Base-by-base conservation (phyloP, 2,888 invertebrate genomes). In the Cantharis flavilabris region DNA sequence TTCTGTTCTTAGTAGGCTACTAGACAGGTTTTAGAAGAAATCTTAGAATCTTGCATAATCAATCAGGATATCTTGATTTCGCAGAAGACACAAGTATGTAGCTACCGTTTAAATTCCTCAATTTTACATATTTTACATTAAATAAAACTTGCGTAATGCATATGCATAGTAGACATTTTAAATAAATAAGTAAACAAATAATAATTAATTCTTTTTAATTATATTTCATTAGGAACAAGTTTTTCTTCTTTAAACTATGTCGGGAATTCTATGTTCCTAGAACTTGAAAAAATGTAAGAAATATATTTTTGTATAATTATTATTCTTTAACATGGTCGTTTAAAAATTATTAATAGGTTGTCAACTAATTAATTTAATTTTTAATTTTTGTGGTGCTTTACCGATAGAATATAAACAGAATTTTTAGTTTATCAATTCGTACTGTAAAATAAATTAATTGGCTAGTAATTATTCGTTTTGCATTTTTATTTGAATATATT, bases 21-120 rank as follows among this genome's bases (percentile, higher is more conserved):
- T 69, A 64, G 78, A 75, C 79, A 74, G 75, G 79, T 79, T 79
- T 77, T 79, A 79, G 72, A 63, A 74, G 79, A 79, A 78, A 79
- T 79, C 79, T 79, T 49, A 72, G 71, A 73, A 79, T 79, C 79
- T 79, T 77, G 77, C 77, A 79, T 77, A 79, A 79, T 79, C 79
- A 76, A 79, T 76, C 76, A 77, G 77, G 79, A 79, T 79, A 79
- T 79, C 79, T 79, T 79, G 79, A 79, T 79, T 79, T 79, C 79
- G 79, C 76, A 73, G 79, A 79, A 77, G 77, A 76, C 76, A 74
- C 69, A 75, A 75, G 73, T 71, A 76, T 74, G 75, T 71, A 70
- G 79, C 79, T 79, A 79, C 79, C 79, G 79, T 79, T 79, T 72
- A 72, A 79, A 79, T 79, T 79, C 76, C 72, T 69, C 64, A 69